Conservation (phyloP, 2,888 invertebrate species). For the Acronicta leporina region DNA sequence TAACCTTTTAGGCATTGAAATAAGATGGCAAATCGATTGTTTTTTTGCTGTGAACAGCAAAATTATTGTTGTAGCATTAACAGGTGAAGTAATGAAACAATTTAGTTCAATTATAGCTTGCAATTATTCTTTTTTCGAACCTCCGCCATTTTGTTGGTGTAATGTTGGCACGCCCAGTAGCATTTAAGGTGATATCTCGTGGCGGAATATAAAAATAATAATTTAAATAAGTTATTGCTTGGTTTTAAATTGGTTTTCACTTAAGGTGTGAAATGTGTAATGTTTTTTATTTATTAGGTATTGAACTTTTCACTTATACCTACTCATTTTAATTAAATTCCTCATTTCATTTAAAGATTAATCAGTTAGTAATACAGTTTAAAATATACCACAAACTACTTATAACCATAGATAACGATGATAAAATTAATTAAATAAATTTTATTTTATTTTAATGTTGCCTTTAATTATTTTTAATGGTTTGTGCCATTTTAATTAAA, state of each 20-base stretch:
- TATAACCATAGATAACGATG: too few species aligned
- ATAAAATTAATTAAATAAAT: too few species aligned
- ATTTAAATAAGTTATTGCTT: conserved; percentile 33
- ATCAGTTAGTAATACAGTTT: too few species aligned
- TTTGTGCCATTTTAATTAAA: too few species aligned
- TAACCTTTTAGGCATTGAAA: conserved; percentile 22
- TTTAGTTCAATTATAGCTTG: conserved; percentile 76
- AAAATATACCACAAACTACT: too few species aligned
- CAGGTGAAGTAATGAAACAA: conserved; percentile 81
- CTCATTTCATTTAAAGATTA: too few species aligned
- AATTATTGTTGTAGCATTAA: conserved; percentile 48
- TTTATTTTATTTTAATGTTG: too few species aligned
- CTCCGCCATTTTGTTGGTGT: conserved; percentile 75
- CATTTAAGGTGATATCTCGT: conserved; percentile 50
- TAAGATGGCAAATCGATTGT: conserved; percentile 37
- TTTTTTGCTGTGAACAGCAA: conserved; percentile 21
- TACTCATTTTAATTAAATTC: conserved; percentile 27
- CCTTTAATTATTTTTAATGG: too few species aligned
- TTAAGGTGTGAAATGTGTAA: conserved; percentile 38
- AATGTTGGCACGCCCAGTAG: conserved; percentile 71
- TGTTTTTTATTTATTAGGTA: conserved; percentile 44
- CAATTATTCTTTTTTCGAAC: conserved; percentile 70
- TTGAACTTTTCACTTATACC: conserved; percentile 37
- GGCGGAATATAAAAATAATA: conserved; percentile 35
- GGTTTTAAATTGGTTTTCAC: conserved; percentile 24